A percentile compares a stretch with the other conserved stretches of the same genome.
phyloP scores from a whole-genome alignment of 1,140 invertebrate species.

The Physella acuta region DNA sequence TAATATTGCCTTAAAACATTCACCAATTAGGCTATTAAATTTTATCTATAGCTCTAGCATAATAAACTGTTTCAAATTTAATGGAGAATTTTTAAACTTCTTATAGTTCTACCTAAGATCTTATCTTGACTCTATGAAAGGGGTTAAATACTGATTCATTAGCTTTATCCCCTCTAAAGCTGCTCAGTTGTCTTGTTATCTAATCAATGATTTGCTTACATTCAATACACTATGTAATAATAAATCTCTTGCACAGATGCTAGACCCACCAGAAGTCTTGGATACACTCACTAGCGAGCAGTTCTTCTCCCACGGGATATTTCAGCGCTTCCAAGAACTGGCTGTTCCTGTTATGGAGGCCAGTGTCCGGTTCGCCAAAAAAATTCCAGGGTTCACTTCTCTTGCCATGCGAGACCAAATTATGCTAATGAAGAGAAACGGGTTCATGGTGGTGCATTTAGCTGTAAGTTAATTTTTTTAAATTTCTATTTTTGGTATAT shows the following conservation, averaged over 20 bases:
- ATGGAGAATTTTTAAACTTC: too few species aligned
- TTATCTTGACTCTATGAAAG: too few species aligned
- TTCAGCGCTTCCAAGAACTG: conserved; percentile 39
- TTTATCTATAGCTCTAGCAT: too few species aligned
- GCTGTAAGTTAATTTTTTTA: conserved; percentile 33
- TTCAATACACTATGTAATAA: too few species aligned
- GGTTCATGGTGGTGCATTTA: conserved; percentile 39
- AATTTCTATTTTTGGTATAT: neutral
- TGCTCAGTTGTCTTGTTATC: too few species aligned
- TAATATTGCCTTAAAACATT: too few species aligned
- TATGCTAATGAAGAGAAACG: conserved; percentile 76
- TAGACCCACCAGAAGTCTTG: conserved; percentile 28
- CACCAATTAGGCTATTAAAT: too few species aligned
- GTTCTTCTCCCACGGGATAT: conserved; percentile 36
- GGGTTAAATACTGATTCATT: too few species aligned
- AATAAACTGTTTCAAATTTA: too few species aligned
- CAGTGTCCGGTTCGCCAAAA: conserved; percentile 89
- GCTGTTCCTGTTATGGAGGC: conserved; percentile 41
- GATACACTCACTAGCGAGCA: conserved; percentile 27
- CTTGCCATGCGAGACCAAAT: conserved; percentile 95
- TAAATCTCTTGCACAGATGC: conserved; percentile 17
- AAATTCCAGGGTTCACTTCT: conserved; percentile 84
- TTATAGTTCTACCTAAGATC: too few species aligned
- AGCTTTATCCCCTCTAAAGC: too few species aligned
- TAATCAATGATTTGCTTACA: too few species aligned